Base-by-base conservation (phyloP, 2,113 vertebrate species). In the Oenanthe oenanthe region DNA sequence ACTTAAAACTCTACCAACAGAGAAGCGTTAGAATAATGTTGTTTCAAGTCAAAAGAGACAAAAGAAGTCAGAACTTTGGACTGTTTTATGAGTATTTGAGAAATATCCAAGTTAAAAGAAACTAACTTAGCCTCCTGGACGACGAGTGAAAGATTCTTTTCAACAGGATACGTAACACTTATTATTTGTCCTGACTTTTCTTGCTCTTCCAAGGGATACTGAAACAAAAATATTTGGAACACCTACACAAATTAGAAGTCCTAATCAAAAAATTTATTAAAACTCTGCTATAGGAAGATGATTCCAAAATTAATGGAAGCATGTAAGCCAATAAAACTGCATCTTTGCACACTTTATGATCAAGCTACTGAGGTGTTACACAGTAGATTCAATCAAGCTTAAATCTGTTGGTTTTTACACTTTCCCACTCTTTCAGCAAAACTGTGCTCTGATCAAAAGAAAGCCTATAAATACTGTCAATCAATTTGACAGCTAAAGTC, bases 371-470 rank as follows among this genome's bases (percentile, higher is more conserved):
- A 79, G 42, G 15, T 83, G 60, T 77, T 84, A 73, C 29, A 47
- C 28, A 60, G 68, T 28, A 88, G 50, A 77, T 62, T 73, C 9
- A 21, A 83, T 25, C 50, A 85, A 85, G 45, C 38, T 76, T 77
- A 87, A 63, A 94, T 75, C 48, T 91, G 61, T 32, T 78, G 43
- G 4, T 43, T 91, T 92, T 88, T 88, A 89, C 63, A 57, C 78
- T 93, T 95, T 77, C 61, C 77, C 70, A 71, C 71, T 92, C 85
- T 57, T 65, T 19, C 82, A 75, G 62, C 43, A 73, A 88, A 94
- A 66, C 20, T 3, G 4, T 51, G 43, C 60, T 91, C 76, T 51
- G 65, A 70, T 84, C 80, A 96, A 81, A 92, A 80, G 48, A 45
- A 76, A 81, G 74, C 42, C 32, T 88, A 29, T 57, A 92, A 81